These are phyloP conservation scores for Drosophila triauraria DNA, from an alignment of 1,140 invertebrate genomes.

Conservation along the genomic window DNA sequence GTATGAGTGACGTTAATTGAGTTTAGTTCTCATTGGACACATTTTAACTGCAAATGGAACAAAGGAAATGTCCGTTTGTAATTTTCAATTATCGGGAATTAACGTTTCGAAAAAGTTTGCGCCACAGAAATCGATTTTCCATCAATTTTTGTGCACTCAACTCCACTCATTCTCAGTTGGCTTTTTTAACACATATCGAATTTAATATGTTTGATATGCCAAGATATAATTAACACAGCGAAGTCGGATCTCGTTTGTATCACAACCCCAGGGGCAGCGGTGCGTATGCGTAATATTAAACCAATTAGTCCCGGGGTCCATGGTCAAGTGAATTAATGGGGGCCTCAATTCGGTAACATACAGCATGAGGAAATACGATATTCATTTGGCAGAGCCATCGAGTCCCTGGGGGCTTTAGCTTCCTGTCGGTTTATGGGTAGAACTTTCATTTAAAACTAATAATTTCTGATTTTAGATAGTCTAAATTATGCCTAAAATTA, in stretches of 20 bases:
- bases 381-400: neutral
- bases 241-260: conserved; percentile 6
- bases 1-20: conserved; percentile 22
- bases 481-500: too few species aligned
- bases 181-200: neutral
- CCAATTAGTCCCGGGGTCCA: conserved; percentile 21
- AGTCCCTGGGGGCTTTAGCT: neutral
- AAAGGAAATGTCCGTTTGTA: neutral
- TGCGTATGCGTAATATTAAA: conserved; percentile 43
- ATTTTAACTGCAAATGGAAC: neutral
- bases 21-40: neutral
- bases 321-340: conserved; percentile 15
- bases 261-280: neutral
- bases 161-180: neutral
- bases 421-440: too few species aligned
- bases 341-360: conserved; percentile 1
- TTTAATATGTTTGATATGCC: conserved; percentile 10
- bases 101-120: neutral
- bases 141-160: neutral
- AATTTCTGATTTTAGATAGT: too few species aligned
- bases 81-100: conserved; percentile 8
- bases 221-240: conserved; percentile 1
- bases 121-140: neutral
- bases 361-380: neutral
- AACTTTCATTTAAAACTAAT: too few species aligned